phyloP scores from a whole-genome alignment of 2,888 invertebrate genomes.

The Eristalis intricaria region DNA sequence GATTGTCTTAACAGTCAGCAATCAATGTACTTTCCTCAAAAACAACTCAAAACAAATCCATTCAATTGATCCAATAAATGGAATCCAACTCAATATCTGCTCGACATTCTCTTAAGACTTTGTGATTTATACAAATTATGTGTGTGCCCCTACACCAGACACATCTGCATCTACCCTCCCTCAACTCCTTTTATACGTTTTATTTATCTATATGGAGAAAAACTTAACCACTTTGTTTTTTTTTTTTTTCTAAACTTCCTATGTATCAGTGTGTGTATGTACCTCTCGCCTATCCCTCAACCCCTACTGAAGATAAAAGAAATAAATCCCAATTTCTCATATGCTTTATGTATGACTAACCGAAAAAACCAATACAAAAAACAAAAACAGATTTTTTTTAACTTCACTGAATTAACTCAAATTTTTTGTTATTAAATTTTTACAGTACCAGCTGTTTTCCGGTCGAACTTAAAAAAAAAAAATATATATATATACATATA shows the following conservation, averaged over 20 bases:
- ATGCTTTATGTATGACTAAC: conserved; percentile 31
- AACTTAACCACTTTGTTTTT: conserved; percentile 12
- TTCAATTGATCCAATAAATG: not conserved
- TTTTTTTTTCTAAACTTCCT: conserved; percentile 15
- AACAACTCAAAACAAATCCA: not conserved
- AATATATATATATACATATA: conserved; percentile 31
- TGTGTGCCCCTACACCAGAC: conserved; percentile 23
- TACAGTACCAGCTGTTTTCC: conserved; percentile 87
- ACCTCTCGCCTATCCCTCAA: conserved; percentile 23
- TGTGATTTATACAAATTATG: not conserved
- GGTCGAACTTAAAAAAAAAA: conserved; percentile 83
- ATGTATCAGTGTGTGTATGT: conserved; percentile 65
- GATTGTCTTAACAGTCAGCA: not conserved
- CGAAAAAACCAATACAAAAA: not conserved
- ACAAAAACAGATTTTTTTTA: conserved; percentile 34
- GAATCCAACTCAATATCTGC: not conserved
- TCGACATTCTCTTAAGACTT: conserved; percentile 4
- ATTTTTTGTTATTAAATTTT: conserved; percentile 77
- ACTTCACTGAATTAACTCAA: conserved; percentile 78
- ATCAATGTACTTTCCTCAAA: not conserved
- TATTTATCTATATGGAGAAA: not conserved
- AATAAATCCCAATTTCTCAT: conserved; percentile 16
- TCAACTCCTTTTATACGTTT: conserved; percentile 24
- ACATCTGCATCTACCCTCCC: conserved; percentile 45
- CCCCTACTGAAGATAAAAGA: conserved; percentile 7